Evolutionary conservation across 2,797 vertebrate species (phyloP).

Genomic region (Delichon dasypus): DNA sequence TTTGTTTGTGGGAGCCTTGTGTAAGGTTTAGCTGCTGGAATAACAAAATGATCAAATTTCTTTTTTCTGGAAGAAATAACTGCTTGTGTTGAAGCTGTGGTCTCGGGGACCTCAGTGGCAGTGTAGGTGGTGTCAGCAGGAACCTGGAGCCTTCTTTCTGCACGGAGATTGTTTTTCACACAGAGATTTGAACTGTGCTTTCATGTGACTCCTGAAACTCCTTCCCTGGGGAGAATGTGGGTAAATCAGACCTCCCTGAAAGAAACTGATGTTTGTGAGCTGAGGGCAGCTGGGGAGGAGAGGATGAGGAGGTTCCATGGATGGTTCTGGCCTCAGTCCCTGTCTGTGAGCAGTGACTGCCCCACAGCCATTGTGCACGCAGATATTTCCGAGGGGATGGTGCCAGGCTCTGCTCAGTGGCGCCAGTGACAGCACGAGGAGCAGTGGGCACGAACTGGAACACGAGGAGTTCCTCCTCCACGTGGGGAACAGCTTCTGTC

Average conservation of each 20-base stretch:
- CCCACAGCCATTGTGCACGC: neutral
- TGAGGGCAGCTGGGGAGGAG: neutral
- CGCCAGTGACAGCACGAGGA: neutral
- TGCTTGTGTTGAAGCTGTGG: neutral
- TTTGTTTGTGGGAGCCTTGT: constrained; percentile 32
- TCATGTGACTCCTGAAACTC: neutral
- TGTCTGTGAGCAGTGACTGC: rapidly evolving
- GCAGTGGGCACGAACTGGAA: rapidly evolving
- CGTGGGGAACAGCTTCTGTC: neutral
- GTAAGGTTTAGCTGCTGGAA: constrained; percentile 27
- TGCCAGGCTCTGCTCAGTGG: neutral
- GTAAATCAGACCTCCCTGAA: neutral
- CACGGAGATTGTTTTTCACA: neutral
- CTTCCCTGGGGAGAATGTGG: neutral
- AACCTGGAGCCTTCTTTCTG: neutral
- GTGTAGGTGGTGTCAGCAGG: constrained; percentile 23
- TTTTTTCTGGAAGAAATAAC: constrained; percentile 35
- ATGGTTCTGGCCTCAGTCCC: neutral
- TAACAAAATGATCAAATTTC: constrained; percentile 12
- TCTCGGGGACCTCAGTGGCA: neutral
- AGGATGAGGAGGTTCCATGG: neutral
- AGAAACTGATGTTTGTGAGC: neutral
- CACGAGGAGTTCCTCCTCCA: neutral
- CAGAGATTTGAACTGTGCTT: neutral
- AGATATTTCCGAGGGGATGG: neutral